Evolutionary conservation across 2,113 vertebrate species (phyloP), one percentile per base, ranked within the genome.

Genomic region (Rhipidura dahli): DNA sequence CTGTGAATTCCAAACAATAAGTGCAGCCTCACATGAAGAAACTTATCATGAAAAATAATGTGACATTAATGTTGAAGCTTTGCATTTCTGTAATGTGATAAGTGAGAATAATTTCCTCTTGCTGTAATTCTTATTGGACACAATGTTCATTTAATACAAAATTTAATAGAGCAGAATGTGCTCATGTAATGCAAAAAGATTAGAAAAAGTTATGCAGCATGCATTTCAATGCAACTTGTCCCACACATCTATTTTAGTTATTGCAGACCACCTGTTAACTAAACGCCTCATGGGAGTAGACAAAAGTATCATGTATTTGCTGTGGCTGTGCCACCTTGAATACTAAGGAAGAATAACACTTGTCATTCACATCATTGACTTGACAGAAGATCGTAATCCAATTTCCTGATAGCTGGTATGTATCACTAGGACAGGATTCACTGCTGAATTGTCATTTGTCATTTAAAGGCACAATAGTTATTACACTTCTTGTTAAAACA

Each of bases 21-120:
- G 50, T 23, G 33, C 39, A 83, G 65, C 53, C 37, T 89, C 50
- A 72, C 56, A 89, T 72, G 70, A 94, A 85, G 70, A 91, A 91
- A 88, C 73, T 89, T 47, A 85, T 13, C 2, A 82, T 17, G 37
- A 91, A 95, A 91, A 95, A 89, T 82, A 93, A 95, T 94, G 85
- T 95, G 66, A 83, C 84, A 50, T 70, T 89, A 85, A 51, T 83
- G 50, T 96, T 85, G 13, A 94, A 85, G 50, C 30, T 95, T 94
- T 90, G 84, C 27, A 83, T 93, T 96, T 90, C 75, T 90, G 79
- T 73, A 88, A 95, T 66, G 85, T 71, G 92, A 70, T 90, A 96
- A 95, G 66, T 88, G 56, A 89, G 82, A 93, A 94, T 86, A 88
- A 93, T 94, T 94, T 96, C 63, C 30, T 86, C 39, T 73, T 91